Percentiles rank a stretch among this genome's conserved stretches.
Conservation (phyloP, 2,888 invertebrate genomes). For the Phlogophora meticulosa region DNA sequence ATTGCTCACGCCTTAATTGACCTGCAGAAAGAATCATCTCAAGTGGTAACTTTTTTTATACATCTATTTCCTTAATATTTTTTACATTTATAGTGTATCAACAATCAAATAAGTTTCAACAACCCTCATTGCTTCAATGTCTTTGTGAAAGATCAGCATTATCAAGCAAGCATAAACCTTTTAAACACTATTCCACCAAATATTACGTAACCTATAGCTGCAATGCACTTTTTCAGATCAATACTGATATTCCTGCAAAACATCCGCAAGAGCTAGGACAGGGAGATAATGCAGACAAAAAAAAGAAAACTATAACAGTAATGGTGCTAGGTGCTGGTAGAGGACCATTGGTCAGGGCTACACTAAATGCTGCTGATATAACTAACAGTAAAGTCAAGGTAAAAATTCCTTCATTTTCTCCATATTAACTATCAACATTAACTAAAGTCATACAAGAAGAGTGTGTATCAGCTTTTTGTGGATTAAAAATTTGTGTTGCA, state of each 20-base stretch:
- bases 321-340: slow-evolving; percentile 98
- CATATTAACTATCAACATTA: too few relatives aligned
- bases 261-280: slow-evolving; percentile 61
- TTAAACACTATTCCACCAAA: not conserved
- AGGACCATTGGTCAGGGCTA: slow-evolving; percentile 98
- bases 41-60: slow-evolving; percentile 50
- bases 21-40: slow-evolving; percentile 76
- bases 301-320: slow-evolving; percentile 88
- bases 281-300: slow-evolving; percentile 72
- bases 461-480: not conserved
- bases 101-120: not conserved
- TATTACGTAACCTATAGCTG: too few relatives aligned
- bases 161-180: not conserved
- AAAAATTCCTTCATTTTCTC: not conserved
- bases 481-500: not conserved
- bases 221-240: slow-evolving; percentile 39
- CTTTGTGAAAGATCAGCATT: not conserved
- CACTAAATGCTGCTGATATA: slow-evolving; percentile 95
- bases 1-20: slow-evolving; percentile 94
- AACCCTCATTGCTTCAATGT: not conserved
- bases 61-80: not conserved
- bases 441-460: too few relatives aligned
- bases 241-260: slow-evolving; percentile 31
- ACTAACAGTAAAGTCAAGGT: slow-evolving; percentile 94
- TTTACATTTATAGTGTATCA: not conserved